Percentiles rank a stretch among this genome's conserved stretches.
These are phyloP conservation scores for Dipodomys ordii DNA, from an alignment of 2,113 vertebrate genomes.

Conservation along the genomic window DNA sequence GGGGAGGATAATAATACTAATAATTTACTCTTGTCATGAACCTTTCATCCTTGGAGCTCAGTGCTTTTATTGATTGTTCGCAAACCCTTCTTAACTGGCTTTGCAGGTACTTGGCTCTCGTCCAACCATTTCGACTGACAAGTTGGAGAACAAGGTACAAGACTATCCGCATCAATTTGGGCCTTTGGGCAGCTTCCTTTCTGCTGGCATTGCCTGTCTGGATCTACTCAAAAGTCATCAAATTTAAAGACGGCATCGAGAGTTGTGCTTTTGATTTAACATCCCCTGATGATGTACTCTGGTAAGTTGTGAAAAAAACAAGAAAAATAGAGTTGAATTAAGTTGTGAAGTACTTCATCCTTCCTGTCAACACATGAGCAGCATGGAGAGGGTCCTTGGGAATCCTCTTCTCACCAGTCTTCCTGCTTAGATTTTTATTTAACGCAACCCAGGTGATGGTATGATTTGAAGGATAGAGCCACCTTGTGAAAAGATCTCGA, in stretches of 20 bases:
- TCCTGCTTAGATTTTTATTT: constrained; percentile 36
- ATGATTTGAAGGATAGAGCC: constrained; percentile 37
- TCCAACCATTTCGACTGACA: constrained; percentile 85
- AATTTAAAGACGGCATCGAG: constrained; percentile 86
- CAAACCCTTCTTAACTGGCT: constrained; percentile 67
- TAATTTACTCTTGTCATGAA: constrained; percentile 77
- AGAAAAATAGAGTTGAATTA: constrained; percentile 71
- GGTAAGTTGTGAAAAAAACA: constrained; percentile 76
- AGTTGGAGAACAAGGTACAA: constrained; percentile 84
- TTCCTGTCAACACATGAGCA: constrained; percentile 50
- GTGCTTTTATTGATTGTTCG: constrained; percentile 76
- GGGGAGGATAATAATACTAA: constrained; percentile 73
- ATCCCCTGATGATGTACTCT: constrained; percentile 82
- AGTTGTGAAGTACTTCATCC: constrained; percentile 65
- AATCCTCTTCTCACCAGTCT: neutral
- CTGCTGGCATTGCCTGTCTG: constrained; percentile 83
- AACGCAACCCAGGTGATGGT: constrained; percentile 10
- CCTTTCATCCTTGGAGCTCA: constrained; percentile 72
- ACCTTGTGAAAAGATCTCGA: constrained; percentile 44
- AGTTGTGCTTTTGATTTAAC: constrained; percentile 86
- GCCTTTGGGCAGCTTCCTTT: constrained; percentile 82
- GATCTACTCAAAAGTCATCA: constrained; percentile 85
- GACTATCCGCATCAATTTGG: constrained; percentile 82
- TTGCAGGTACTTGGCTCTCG: constrained; percentile 84
- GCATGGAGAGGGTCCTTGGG: neutral